Evolutionary conservation across 2,797 vertebrate genomes (phyloP), one percentile per base, ranked within the genome.

Genomic region (Podarcis lilfordi): DNA sequence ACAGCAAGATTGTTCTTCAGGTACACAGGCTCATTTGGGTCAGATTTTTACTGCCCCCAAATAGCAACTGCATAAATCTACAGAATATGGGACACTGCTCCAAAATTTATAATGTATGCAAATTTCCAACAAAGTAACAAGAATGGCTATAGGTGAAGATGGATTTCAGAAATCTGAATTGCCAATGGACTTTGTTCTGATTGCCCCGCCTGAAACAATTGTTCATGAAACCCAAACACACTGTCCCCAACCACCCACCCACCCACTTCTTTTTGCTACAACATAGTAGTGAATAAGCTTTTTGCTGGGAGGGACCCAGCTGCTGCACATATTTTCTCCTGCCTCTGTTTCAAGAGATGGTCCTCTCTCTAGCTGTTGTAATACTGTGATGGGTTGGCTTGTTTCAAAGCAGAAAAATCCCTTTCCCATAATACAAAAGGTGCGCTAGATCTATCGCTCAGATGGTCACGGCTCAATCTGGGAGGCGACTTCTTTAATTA

Each of bases 401-500:
- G 29, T 61, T 25, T 90, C 17, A 82, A 29, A 25, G 13, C 35
- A 59, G 71, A 0, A 29, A 84, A 91, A 86, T 3, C 75, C 84
- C 72, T 59, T 29, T 69, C 84, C 66, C 25, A 19, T 81, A 79
- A 71, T 84, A 84, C 25, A 40, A 8, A n/a, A 86, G 87, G 72
- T 82, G 91, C 84, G 77, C 89, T 85, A 40, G 90, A 94, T 91
- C 92, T 91, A 92, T 88, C 75, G 69, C 75, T 83, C 4, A 82
- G 87, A 15, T 6, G 2, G 55, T 4, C 11, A 5, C 21, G 40
- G 71, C 76, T 78, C 76, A 43, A 8, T 29, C 68, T 64, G 82
- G 76, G 68, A 80, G n/a, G 40, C 8, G 69, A 80, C 40, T 29
- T 76, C 45, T 84, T 83, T 83, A 96, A 91, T 96, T 95, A 90